Evolutionary conservation across 2,113 vertebrate species (phyloP).

Genomic region (Thymallus thymallus): DNA sequence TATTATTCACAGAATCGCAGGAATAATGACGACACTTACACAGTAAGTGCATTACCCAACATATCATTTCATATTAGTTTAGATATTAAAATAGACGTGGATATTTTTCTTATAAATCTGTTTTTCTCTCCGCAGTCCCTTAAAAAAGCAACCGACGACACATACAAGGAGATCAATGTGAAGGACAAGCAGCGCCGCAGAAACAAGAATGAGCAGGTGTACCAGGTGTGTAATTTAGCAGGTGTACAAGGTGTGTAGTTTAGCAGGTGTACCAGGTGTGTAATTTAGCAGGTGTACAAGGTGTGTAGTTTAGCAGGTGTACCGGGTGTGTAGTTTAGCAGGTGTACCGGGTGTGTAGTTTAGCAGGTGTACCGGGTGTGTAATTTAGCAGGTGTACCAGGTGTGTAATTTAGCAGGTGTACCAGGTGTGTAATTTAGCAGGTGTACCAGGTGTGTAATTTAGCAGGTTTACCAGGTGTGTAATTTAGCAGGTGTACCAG

Average conservation of each 20-base stretch:
- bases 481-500: conserved; percentile 72
- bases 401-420: conserved; percentile 72
- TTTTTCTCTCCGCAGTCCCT: background rate
- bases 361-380: conserved; percentile 73
- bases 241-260: conserved; percentile 76
- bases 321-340: conserved; percentile 75
- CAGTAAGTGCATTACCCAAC: conserved; percentile 29
- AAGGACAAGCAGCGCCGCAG: conserved; percentile 56
- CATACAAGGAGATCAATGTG: conserved; percentile 59
- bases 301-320: conserved; percentile 72
- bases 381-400: conserved; percentile 72
- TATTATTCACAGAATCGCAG: conserved; percentile 30
- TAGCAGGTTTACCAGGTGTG: conserved; percentile 74
- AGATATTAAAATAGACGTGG: background rate
- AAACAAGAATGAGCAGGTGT: conserved; percentile 60
- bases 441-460: conserved; percentile 76
- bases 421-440: conserved; percentile 75
- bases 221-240: conserved; percentile 61
- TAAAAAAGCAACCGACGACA: conserved; percentile 38
- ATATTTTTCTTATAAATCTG: background rate
- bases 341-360: conserved; percentile 76
- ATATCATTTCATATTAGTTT: background rate
- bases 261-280: conserved; percentile 74
- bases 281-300: conserved; percentile 72
- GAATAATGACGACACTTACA: conserved; percentile 25